Conservation (phyloP, 2,113 vertebrate genomes). For the Bufo bufo region DNA sequence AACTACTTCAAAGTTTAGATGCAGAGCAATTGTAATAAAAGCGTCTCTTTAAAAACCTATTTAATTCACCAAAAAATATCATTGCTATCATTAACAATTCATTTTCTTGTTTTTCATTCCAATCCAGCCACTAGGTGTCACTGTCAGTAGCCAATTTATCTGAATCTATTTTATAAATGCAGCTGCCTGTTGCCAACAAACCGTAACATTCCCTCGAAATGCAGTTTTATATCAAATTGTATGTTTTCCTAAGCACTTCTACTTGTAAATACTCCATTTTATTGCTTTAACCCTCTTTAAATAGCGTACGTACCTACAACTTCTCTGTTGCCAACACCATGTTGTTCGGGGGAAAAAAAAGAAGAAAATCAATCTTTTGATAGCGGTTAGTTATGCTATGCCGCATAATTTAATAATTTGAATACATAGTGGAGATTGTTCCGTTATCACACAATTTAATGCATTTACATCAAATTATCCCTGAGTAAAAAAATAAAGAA, state of each 20-base stretch:
- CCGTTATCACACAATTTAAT: slow-evolving; percentile 54
- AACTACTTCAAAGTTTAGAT: no score
- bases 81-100: background rate
- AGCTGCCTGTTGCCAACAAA: background rate
- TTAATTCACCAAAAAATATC: no score
- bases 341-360: background rate
- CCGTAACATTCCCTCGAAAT: background rate
- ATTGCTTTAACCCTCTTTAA: slow-evolving; percentile 1
- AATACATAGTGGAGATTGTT: slow-evolving; percentile 39
- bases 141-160: background rate
- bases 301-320: background rate
- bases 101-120: background rate
- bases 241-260: background rate
- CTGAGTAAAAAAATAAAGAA: slow-evolving; percentile 59
- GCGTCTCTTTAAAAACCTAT: background rate
- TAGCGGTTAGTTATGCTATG: slow-evolving; percentile 39
- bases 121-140: slow-evolving; percentile 15
- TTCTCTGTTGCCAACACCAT: background rate
- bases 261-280: slow-evolving; percentile 19
- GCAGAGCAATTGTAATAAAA: no score
- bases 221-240: background rate
- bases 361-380: slow-evolving; percentile 35
- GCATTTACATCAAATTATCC: slow-evolving; percentile 57
- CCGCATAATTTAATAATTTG: slow-evolving; percentile 60
- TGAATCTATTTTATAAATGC: background rate